Evolutionary conservation across 2,888 invertebrate genomes (phyloP).

Genomic region (Athripsodes cinereus): DNA sequence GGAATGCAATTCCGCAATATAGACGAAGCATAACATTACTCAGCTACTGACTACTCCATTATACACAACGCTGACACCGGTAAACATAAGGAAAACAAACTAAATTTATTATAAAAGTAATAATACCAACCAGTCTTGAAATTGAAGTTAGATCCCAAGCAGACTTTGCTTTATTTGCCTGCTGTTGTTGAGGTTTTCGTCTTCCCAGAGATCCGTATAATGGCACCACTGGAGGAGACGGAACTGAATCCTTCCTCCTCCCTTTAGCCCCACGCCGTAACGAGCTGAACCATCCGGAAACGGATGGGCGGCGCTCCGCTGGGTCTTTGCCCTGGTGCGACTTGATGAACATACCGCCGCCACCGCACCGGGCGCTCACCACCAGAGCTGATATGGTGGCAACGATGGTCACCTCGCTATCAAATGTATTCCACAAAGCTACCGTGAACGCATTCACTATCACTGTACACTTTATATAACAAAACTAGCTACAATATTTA

Average conservation of each 20-base stretch:
- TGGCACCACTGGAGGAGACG: conserved; percentile 37
- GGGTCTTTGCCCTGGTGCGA: conserved; percentile 43
- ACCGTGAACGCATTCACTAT: too few species aligned
- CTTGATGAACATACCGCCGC: conserved; percentile 44
- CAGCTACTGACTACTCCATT: too few species aligned
- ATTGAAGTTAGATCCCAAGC: conserved; percentile 51
- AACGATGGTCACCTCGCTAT: neutral
- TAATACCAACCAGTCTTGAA: conserved; percentile 7
- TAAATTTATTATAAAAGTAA: neutral
- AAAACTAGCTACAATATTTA: too few species aligned
- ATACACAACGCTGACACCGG: neutral
- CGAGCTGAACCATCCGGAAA: conserved; percentile 78
- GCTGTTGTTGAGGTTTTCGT: conserved; percentile 42
- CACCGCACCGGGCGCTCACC: conserved; percentile 14
- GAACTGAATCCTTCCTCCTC: conserved; percentile 42
- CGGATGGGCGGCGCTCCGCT: conserved; percentile 58
- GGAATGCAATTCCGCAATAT: neutral
- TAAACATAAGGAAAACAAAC: neutral
- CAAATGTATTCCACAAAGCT: too few species aligned
- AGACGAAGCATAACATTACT: too few species aligned
- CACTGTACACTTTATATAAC: too few species aligned
- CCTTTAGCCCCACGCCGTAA: conserved; percentile 56
- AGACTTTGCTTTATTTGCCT: conserved; percentile 22
- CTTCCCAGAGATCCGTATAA: conserved; percentile 51
- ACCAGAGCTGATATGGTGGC: conserved; percentile 16